Base-by-base conservation (phyloP, 2,888 invertebrate species). In the Dromius quadrimaculatus region DNA sequence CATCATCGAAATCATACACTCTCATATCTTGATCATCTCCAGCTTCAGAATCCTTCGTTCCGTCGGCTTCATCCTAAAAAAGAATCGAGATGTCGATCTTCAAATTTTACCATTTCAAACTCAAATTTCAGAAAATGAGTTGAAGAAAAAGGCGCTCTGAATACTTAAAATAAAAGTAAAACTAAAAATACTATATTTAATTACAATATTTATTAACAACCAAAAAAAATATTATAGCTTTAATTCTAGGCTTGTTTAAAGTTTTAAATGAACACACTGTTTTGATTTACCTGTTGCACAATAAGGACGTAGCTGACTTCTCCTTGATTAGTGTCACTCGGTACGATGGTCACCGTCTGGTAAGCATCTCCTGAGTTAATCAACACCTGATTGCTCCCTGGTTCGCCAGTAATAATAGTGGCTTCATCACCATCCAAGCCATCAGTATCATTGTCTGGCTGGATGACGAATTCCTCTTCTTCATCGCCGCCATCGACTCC, bases 301-400 rank as follows among this genome's bases (percentile, higher is more conserved):
- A 95, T 93, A 9, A 95, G 86, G 0, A 96, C 93, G 78, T 95
- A 95, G 83, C 93, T 94, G 32, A 95, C 88, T 83, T 95, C 94
- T 8, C 92, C 92, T 20, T 88, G 87, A 76, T 87, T 88, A 0
- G 87, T 86, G 73, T 92, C 92, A 0, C 93, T 90, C 0, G 94
- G 94, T 57, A 95, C 90, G 73, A 95, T 88, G 0, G 94, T 93
- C 0, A 95, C 92, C 0, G 94, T 90, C 82, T 93, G 93, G 81
- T 88, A 93, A 1, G 87, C 85, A 74, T 89, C 90, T 3, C 85
- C 86, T 15, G 87, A 84, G 78, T 86, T 86, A 6, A 87, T 82
- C 8, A 87, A 80, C 74, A 87, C 85, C 72, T 85, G 85, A 76
- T 84, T 84, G 9, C 79, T 78, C 11, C 77, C 79, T 50, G 74